phyloP scores from a whole-genome alignment of 2,113 vertebrate species.

The Megaceryle maxima region DNA sequence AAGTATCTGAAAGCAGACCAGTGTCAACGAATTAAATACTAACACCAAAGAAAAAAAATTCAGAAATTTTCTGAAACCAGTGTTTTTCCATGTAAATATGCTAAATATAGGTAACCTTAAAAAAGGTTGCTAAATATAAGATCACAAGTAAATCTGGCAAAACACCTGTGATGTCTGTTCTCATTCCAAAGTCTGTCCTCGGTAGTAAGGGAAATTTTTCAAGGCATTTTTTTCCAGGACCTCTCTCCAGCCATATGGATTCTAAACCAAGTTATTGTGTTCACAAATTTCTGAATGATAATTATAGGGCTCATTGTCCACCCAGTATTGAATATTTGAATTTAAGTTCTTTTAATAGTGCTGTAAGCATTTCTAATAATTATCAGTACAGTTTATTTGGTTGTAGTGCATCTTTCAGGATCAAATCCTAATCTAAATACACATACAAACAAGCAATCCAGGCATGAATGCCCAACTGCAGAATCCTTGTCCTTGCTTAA shows the following conservation, averaged over 20 bases:
- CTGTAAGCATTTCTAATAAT: not conserved
- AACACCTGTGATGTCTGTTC: accelerated
- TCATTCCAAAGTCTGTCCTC: not conserved
- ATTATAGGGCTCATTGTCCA: not conserved
- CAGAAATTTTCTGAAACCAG: not conserved
- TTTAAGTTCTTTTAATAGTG: not conserved
- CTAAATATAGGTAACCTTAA: not conserved
- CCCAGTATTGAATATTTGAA: accelerated
- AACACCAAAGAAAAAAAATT: not conserved
- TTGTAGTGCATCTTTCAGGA: not conserved
- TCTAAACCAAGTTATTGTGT: not conserved
- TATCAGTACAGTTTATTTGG: not conserved
- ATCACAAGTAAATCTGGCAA: not conserved
- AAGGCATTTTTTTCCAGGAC: not conserved
- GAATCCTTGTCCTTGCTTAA: not conserved
- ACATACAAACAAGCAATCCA: not conserved
- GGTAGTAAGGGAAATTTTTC: not conserved
- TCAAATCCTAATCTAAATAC: accelerated
- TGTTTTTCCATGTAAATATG: not conserved
- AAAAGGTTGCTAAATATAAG: not conserved
- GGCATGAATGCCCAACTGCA: accelerated
- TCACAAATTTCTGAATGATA: not conserved
- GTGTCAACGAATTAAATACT: not conserved
- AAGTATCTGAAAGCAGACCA: not conserved
- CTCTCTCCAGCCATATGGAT: not conserved